Evolutionary conservation across 2,113 vertebrate species (phyloP), one percentile per base, ranked within the genome.

Genomic region (Tauraco erythrolophus): DNA sequence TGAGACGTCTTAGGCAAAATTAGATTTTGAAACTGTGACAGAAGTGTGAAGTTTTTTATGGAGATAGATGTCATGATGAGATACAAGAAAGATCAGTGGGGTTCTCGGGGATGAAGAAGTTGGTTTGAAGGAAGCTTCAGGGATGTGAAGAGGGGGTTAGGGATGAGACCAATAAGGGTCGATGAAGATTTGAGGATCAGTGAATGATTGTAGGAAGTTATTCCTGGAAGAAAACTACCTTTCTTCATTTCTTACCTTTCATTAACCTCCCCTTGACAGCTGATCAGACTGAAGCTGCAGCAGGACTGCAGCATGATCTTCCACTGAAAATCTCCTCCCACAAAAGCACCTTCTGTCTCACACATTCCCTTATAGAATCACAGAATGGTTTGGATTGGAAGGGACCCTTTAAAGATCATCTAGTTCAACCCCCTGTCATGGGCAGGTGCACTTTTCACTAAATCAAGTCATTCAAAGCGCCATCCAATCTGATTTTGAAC

Each of bases 391-490:
- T 45, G 28, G 8, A 27, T 8, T 58, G 21, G 9, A 92, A 58
- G 3, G 9, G 13, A 48, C 28, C n/a, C 5, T 61, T 51, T 45
- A 54, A 85, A 88, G 12, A 9, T 37, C 19, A 57, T 13, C 2
- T 27, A 14, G 8, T 12, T 64, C 54, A 72, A 18, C 0, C 0
- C 1, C 0, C 0, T 53, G 8, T 23, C 37, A 16, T 6, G 6
- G 14, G 3, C 39, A 69, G 28, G 11, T 30, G 4, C 23, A 48
- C 1, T 27, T 75, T 53, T 23, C 41, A 9, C 37, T n/a, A 11
- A 2, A 4, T 39, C 24, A 71, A 6, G 22, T 17, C 35, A 7
- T n/a, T 31, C 53, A 50, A 83, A 68, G 10, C 11, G 17, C 10
- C 9, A 1, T 64, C 43, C 35, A 80, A 1, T 12, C 11, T 50